phyloP scores from a whole-genome alignment of 2,797 vertebrate genomes.

The Atherinosoma microstoma region DNA sequence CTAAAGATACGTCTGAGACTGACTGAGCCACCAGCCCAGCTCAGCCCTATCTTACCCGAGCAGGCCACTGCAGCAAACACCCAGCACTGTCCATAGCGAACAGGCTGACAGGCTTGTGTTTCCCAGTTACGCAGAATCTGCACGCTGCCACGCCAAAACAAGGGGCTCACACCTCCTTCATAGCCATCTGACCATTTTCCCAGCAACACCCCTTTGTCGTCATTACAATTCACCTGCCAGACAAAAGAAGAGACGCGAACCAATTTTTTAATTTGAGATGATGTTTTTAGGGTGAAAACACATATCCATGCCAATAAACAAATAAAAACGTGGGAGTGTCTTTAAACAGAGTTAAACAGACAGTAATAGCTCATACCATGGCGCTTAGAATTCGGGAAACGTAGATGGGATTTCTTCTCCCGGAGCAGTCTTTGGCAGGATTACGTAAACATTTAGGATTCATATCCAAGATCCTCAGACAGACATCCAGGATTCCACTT shows the following conservation, averaged over 20 bases:
- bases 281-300: not conserved
- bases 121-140: conserved; percentile 91
- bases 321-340: not conserved
- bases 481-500: conserved; percentile 87
- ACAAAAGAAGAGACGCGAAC: conserved; percentile 16
- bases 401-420: conserved; percentile 90
- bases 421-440: conserved; percentile 87
- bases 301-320: not conserved
- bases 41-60: conserved; percentile 83
- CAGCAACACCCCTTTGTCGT: conserved; percentile 88
- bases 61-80: conserved; percentile 96
- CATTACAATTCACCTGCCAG: conserved; percentile 93
- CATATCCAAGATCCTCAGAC: conserved; percentile 88
- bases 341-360: not conserved
- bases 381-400: conserved; percentile 91
- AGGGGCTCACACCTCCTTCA: conserved; percentile 87
- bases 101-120: conserved; percentile 83
- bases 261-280: not conserved
- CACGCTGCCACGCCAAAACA: conserved; percentile 92
- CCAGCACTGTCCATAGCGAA: conserved; percentile 97
- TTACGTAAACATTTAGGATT: conserved; percentile 90
- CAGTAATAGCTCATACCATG: conserved; percentile 85
- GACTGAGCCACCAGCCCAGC: not conserved
- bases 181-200: conserved; percentile 89
- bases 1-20: conserved; percentile 25